phyloP scores from a whole-genome alignment of 1,140 invertebrate genomes.

The Heliconius himera region DNA sequence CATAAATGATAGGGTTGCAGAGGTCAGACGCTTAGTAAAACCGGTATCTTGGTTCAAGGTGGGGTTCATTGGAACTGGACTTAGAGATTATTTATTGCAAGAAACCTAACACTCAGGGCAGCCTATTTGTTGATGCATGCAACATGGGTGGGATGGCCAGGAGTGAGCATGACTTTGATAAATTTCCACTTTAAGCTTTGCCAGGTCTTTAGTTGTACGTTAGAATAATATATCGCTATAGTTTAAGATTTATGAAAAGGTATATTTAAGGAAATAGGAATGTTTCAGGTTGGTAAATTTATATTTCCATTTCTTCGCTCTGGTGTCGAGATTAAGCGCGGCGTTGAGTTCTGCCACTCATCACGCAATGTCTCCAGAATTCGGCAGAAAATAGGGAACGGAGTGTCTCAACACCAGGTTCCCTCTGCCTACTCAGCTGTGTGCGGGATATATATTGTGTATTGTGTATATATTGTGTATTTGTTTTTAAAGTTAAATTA shows the following conservation, averaged over 20 bases:
- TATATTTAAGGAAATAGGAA: too few relatives aligned
- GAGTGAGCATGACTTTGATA: constrained; percentile 5
- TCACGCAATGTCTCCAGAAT: too few relatives aligned
- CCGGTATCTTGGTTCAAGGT: constrained; percentile 35
- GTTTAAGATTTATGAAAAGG: background rate
- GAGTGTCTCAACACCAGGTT: too few relatives aligned
- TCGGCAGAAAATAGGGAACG: too few relatives aligned
- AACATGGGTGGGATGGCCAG: constrained; percentile 25
- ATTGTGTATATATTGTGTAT: too few relatives aligned
- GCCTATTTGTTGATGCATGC: constrained; percentile 26
- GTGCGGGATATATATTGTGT: too few relatives aligned
- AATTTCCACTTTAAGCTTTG: constrained; percentile 1
- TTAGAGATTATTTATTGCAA: constrained; percentile 31
- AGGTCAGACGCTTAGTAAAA: constrained; percentile 34
- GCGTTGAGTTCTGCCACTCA: too few relatives aligned
- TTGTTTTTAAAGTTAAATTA: background rate
- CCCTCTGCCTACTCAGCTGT: too few relatives aligned
- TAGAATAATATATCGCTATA: background rate
- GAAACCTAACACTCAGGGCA: constrained; percentile 27
- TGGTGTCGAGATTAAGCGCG: too few relatives aligned
- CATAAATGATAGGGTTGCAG: constrained; percentile 35
- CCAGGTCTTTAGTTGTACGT: background rate
- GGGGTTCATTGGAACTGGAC: constrained; percentile 35
- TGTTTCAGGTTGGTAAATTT: background rate
- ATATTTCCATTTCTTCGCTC: too few relatives aligned